Evolutionary conservation across 2,797 vertebrate genomes (phyloP).

Genomic region (Oryzias sinensis): DNA sequence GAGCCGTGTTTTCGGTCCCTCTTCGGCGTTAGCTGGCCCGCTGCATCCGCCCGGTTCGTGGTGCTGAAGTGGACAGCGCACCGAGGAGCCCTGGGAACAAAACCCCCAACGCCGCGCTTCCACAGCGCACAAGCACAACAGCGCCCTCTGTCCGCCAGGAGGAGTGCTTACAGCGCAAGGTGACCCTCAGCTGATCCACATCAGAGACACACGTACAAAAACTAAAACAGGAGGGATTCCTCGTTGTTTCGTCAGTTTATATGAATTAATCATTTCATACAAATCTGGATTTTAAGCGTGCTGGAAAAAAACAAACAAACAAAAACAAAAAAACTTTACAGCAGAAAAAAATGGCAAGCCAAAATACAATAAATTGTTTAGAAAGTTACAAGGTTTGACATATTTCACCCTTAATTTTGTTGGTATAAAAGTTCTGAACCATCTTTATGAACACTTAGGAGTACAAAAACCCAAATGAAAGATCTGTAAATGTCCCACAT

Average conservation of each 20-base stretch:
- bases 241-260: neutral
- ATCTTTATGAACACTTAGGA: too few relatives aligned
- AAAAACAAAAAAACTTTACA: too few relatives aligned
- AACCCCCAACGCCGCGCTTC: constrained; percentile 19
- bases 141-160: constrained; percentile 62
- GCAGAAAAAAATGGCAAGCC: too few relatives aligned
- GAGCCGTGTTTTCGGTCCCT: constrained; percentile 28
- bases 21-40: constrained; percentile 44
- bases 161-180: constrained; percentile 27
- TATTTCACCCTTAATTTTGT: too few relatives aligned
- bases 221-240: neutral
- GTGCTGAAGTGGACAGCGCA: constrained; percentile 86
- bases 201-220: constrained; percentile 37
- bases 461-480: too few relatives aligned
- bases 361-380: too few relatives aligned
- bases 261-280: too few relatives aligned
- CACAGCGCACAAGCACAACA: constrained; percentile 1
- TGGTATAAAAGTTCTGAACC: too few relatives aligned
- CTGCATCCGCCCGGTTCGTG: constrained; percentile 63
- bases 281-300: too few relatives aligned
- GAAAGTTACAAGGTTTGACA: too few relatives aligned
- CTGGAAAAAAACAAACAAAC: too few relatives aligned
- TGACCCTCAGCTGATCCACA: constrained; percentile 13
- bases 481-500: too few relatives aligned
- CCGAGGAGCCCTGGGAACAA: constrained; percentile 55